Conservation (phyloP, 2,113 vertebrate species). For the Esox niger region DNA sequence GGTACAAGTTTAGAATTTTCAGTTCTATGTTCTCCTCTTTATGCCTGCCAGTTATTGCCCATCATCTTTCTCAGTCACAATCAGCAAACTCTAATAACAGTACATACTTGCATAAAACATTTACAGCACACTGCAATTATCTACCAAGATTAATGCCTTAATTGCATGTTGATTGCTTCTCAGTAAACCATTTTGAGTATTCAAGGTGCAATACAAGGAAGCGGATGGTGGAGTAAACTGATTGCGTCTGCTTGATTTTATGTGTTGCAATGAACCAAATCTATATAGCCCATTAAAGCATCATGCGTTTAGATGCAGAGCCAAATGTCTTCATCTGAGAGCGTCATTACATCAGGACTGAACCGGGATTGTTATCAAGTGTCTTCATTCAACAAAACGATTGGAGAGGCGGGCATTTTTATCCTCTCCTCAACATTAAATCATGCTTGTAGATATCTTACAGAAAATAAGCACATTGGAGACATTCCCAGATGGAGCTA, state of each 20-base stretch:
- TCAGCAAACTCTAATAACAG: slow-evolving; percentile 41
- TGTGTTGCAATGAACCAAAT: not conserved
- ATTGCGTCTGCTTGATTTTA: not conserved
- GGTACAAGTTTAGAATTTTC: too few species aligned
- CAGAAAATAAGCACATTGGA: slow-evolving; percentile 9
- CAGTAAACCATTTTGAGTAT: slow-evolving; percentile 23
- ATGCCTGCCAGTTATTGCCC: slow-evolving; percentile 16
- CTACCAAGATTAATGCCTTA: slow-evolving; percentile 43
- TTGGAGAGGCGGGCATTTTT: slow-evolving; percentile 18
- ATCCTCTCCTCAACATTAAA: slow-evolving; percentile 22
- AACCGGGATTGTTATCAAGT: slow-evolving; percentile 39
- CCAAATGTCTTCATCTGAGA: slow-evolving; percentile 21
- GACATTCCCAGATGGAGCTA: not conserved
- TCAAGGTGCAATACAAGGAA: slow-evolving; percentile 11
- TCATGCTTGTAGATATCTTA: slow-evolving; percentile 7
- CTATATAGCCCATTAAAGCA: not conserved
- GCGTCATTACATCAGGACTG: slow-evolving; percentile 19
- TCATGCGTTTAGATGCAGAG: slow-evolving; percentile 8
- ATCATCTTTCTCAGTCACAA: slow-evolving; percentile 17
- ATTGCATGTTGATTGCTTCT: slow-evolving; percentile 50
- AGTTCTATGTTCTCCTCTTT: not conserved
- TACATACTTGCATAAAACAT: slow-evolving; percentile 43
- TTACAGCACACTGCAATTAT: slow-evolving; percentile 47
- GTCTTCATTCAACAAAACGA: slow-evolving; percentile 37
- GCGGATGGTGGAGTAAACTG: slow-evolving; percentile 6